Conservation (phyloP, 1,140 invertebrate species). For the Matsumurasca onukii region DNA sequence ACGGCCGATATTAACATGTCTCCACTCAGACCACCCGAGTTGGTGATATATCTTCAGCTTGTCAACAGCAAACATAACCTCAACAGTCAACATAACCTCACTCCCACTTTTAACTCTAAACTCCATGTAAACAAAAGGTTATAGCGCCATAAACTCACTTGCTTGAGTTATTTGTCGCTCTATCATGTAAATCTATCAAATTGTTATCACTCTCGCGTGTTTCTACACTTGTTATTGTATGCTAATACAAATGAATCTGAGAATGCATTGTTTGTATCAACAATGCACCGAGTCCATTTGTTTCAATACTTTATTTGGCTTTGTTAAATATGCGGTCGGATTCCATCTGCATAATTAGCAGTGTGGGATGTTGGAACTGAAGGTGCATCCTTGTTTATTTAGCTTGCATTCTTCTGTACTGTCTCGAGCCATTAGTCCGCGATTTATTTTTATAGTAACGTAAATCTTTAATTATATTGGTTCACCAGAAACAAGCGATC, state of each 20-base stretch:
- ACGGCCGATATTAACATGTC: slow-evolving; percentile 4
- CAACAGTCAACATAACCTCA: not conserved
- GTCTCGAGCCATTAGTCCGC: too few relatives aligned
- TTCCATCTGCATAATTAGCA: slow-evolving; percentile 2
- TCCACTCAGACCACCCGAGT: not conserved
- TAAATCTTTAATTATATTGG: too few relatives aligned
- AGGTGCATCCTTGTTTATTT: too few relatives aligned
- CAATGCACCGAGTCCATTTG: slow-evolving; percentile 12
- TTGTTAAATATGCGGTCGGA: not conserved
- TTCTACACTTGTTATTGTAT: slow-evolving; percentile 10
- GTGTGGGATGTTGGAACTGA: not conserved
- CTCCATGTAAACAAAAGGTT: not conserved
- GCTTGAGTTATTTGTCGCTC: not conserved
- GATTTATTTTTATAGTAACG: too few relatives aligned
- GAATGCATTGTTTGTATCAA: slow-evolving; percentile 2
- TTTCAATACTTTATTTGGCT: slow-evolving; percentile 14
- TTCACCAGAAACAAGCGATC: too few relatives aligned
- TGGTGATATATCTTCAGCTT: not conserved
- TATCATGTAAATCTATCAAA: not conserved
- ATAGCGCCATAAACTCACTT: not conserved
- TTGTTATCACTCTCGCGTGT: not conserved
- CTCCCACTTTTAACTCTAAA: not conserved
- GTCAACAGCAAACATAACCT: not conserved
- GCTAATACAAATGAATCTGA: not conserved
- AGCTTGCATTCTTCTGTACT: too few relatives aligned